A percentile compares a stretch with the other conserved stretches of the same genome.
phyloP scores from a whole-genome alignment of 2,113 vertebrate species.

The Gymnorhina tibicen region DNA sequence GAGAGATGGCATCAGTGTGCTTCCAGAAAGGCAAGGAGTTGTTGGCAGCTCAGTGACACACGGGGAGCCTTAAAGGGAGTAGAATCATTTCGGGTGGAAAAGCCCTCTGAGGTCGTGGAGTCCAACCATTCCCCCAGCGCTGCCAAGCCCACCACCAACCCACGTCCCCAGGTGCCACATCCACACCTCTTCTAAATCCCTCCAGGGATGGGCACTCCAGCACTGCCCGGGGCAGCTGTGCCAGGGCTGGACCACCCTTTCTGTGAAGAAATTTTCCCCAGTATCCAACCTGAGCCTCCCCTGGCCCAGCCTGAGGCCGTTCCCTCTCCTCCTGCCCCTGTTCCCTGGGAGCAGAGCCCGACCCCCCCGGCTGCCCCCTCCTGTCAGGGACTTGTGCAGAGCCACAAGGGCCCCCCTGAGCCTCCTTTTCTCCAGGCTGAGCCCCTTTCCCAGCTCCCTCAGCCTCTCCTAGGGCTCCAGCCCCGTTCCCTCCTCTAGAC shows the following conservation, averaged over 20 bases:
- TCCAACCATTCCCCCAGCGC: background rate
- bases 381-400: background rate
- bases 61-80: background rate
- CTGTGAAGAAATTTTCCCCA: background rate
- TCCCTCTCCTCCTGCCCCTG: background rate
- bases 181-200: background rate
- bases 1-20: background rate
- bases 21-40: background rate
- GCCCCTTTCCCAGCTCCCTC: background rate
- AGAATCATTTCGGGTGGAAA: background rate
- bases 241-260: background rate
- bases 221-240: background rate
- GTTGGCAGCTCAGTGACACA: background rate
- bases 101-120: background rate
- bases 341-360: background rate
- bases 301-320: background rate
- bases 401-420: background rate
- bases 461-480: accelerated
- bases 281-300: accelerated
- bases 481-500: accelerated
- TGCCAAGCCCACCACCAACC: background rate
- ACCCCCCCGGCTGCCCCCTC: background rate
- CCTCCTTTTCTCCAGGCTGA: background rate
- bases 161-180: background rate
- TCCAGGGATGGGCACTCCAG: background rate